Base-by-base conservation (phyloP, 2,888 invertebrate genomes). In the Steromphala cineraria region DNA sequence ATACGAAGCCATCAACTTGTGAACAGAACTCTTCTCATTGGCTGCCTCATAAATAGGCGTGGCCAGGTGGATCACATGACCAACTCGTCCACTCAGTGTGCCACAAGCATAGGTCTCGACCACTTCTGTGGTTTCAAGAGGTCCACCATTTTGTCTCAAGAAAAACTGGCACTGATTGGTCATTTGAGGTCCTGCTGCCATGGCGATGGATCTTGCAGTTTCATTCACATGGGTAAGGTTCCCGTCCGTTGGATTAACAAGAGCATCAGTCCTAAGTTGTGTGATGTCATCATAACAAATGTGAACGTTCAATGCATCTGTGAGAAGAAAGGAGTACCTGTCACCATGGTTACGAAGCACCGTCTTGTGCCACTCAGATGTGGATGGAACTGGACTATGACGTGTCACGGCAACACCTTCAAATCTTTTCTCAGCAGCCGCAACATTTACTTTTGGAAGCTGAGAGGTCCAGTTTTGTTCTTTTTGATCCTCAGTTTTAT, bases 11-110 rank as follows among this genome's bases (percentile, higher is more conserved):
- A 75, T 46, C 75, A 75, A 21, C 15, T 75, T 21, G 52, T 53
- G n/a, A 21, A 15, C 13, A 21, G 46, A 52, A 15, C 52, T 15
- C 40, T 40, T 75, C 53, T 75, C 75, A 52, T 75, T 52, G 46
- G 24, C 75, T 52, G 24, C 92, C 90, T 13, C 93, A 85, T 0
- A 91, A 85, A 71, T 84, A 83, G 7, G 85, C 55, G 46, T 79
- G 79, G 4, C 90, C 89, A 5, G 92, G 92, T 36, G 90, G 89
- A n/a, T 92, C 91, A 0, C 84, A 88, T 10, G 90, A 75, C 46
- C 40, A 19, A 75, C 75, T 28, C 52, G 40, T 19, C 75, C 75
- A 24, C 46, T 52, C 24, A 75, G 24, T 17, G 75, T 21, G 8
- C 75, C 75, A 10, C 46, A 52, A 19, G 75, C 75, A 24, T 52